These are phyloP conservation scores for Riparia riparia DNA, from an alignment of 2,113 vertebrate genomes.

Conservation along the genomic window DNA sequence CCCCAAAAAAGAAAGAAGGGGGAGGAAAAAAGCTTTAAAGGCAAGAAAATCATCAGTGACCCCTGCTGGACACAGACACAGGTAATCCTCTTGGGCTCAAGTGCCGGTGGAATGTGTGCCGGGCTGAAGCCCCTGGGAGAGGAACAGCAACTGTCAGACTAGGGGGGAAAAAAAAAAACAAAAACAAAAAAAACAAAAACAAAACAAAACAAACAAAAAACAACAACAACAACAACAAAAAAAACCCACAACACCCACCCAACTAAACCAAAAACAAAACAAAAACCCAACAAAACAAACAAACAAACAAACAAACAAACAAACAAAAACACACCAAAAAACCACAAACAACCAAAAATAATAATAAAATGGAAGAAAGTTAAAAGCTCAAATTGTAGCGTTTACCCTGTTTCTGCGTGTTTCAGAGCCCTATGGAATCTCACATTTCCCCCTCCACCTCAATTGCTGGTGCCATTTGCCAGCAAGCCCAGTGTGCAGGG, in stretches of 20 bases:
- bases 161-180: background rate
- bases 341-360: too few species aligned
- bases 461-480: background rate
- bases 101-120: background rate
- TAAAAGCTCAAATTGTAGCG: background rate
- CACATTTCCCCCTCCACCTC: rapidly evolving
- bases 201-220: background rate
- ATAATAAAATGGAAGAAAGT: background rate
- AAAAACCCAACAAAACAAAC: too few species aligned
- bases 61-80: background rate
- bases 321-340: background rate
- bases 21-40: background rate
- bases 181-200: background rate
- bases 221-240: too few species aligned
- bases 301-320: background rate
- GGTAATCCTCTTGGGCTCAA: background rate
- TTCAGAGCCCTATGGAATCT: background rate
- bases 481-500: background rate
- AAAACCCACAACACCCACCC: too few species aligned
- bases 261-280: too few species aligned
- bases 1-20: background rate
- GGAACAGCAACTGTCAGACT: background rate
- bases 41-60: background rate
- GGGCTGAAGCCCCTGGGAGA: background rate
- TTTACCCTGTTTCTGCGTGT: background rate